Evolutionary conservation across 23 tunicate genomes (phyloP).

Genomic region (Diplosoma virens): DNA sequence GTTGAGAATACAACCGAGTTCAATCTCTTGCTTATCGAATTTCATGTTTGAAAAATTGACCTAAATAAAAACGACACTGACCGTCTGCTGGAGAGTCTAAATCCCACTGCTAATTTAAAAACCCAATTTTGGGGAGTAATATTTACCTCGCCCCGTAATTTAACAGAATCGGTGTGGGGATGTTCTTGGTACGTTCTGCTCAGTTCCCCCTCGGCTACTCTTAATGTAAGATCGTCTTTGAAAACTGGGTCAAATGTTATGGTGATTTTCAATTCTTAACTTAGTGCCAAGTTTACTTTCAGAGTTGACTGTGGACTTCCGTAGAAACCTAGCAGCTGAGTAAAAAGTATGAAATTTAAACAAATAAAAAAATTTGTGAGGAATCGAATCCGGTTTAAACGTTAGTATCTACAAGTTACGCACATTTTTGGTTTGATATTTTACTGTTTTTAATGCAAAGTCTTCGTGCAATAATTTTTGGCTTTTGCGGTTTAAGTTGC

Average conservation of each 20-base stretch:
- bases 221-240: conserved; percentile 71
- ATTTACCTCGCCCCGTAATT: conserved; percentile 73
- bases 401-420: too few species aligned
- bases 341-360: too few species aligned
- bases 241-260: conserved; percentile 90
- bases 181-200: conserved; percentile 78
- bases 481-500: too few species aligned
- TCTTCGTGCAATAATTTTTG: too few species aligned
- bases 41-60: conserved; percentile 94
- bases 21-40: conserved; percentile 71
- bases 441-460: too few species aligned
- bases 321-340: conserved; percentile 73
- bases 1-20: conserved; percentile 94
- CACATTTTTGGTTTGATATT: too few species aligned
- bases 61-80: too few species aligned
- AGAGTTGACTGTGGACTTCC: conserved; percentile 64
- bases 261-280: conserved; percentile 57
- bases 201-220: conserved; percentile 77
- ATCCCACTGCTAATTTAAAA: too few species aligned
- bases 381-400: too few species aligned
- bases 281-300: conserved; percentile 46
- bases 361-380: too few species aligned
- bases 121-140: background rate
- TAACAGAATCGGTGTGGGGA: conserved; percentile 74
- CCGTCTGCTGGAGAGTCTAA: too few species aligned